Evolutionary conservation across 2,797 vertebrate genomes (phyloP).

Genomic region (Xenops minutus): DNA sequence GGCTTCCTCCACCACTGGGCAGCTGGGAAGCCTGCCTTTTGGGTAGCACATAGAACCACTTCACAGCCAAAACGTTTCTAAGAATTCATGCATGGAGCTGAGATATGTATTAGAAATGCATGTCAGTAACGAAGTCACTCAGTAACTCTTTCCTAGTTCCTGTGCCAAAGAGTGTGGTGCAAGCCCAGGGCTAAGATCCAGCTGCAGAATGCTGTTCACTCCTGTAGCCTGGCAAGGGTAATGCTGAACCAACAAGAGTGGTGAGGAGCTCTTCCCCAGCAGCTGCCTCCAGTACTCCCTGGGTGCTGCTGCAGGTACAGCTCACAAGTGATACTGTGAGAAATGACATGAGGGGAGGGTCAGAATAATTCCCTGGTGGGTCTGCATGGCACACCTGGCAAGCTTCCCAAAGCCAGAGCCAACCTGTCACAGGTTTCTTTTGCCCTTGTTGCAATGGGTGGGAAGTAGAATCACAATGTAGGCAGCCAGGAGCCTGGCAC

Average conservation of each 20-base stretch:
- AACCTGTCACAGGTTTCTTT: neutral
- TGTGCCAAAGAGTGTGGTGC: neutral
- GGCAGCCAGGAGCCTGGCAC: neutral
- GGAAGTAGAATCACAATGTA: neutral
- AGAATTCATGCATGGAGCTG: neutral
- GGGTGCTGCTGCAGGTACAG: neutral
- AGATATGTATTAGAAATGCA: neutral
- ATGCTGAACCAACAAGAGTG: neutral
- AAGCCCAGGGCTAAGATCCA: neutral
- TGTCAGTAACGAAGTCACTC: neutral
- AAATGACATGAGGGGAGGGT: accelerated
- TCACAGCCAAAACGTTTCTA: neutral
- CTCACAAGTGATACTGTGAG: neutral
- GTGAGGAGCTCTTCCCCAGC: neutral
- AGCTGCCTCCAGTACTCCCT: neutral
- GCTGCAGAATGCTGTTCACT: neutral
- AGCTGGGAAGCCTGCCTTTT: neutral
- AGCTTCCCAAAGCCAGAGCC: neutral
- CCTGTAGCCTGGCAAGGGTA: neutral
- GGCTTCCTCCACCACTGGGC: neutral
- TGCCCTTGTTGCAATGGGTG: neutral
- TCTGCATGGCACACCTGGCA: neutral
- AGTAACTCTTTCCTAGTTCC: neutral
- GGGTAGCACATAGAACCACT: neutral
- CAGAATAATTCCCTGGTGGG: neutral